Evolutionary conservation across 2,888 invertebrate species (phyloP), one percentile per base, ranked within the genome.

Genomic region (Sclerodermus sp.): DNA sequence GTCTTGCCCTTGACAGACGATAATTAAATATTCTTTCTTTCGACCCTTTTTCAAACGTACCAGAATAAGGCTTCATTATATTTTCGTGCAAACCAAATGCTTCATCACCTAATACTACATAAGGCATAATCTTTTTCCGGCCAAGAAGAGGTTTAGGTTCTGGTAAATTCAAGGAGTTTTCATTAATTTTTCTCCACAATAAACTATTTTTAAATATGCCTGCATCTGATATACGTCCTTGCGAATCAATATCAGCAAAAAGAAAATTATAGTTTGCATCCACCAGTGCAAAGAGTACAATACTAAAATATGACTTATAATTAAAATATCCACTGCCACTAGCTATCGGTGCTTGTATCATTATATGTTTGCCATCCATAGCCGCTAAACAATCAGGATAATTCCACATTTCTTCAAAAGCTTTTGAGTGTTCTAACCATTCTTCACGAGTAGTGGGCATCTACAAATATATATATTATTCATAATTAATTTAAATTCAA

Each of bases 221-320:
- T 31, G 70, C 67, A 55, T 77, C 74, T 31, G 61, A 68, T 41
- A 70, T 64, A 49, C 65, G 47, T 10, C 75, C 71, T 56, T 71
- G 69, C 23, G 60, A 57, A 9, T 75, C 74, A 40, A 71, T 58
- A 56, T 74, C 69, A 8, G 74, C 68, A 53, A 59, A 70, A 8
- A 66, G 54, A 58, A 75, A 75, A n/a, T 69, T 68, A 51, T 76
- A 78, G 51, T 78, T 58, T 14, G 74, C 73, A 62, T 79, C 75
- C 8, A 70, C 76, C 43, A 75, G 36, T 31, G 70, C 75, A 43
- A 77, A 57, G 39, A 79, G 54, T 2, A 79, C 74, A 37, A 74
- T 66, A 54, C 71, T 74, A 50, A 69, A 69, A 51, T 53, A 53
- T 1, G 34, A 50, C 66, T 76, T 76, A 54, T 75, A 76, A 46